Base-by-base conservation (phyloP, 2,888 invertebrate species). In the Disparrhopalites patrizii region DNA sequence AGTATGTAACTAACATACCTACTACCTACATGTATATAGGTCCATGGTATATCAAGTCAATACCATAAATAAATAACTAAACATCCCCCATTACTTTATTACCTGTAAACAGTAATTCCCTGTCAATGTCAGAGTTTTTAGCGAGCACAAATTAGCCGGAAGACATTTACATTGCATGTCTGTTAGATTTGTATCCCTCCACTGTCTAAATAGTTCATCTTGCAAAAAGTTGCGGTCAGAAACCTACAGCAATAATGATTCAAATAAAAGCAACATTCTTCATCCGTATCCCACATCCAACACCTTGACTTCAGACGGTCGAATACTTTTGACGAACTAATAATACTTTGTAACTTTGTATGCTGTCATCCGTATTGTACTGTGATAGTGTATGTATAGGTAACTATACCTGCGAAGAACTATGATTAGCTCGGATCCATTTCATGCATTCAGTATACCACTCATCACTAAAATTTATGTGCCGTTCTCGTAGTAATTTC, bases 141-240 rank as follows among this genome's bases (percentile, higher is more conserved):
- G 79, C 15, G 77, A 76, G 1, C 78, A 78, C 27, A 88, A 77
- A 76, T 84, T 82, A 2, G 76, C 77, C 0, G 88, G 88, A 47
- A 89, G 77, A 55, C 82, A 84, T 0, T 85, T 83, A 0, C 83
- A 82, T 69, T 85, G 84, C 54, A 87, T 83, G 18, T 86, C 85
- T 62, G 84, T 81, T 55, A 88, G 78, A 77, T 88, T 86, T 72
- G 85, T 82, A 3, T 86, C 77, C 52, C 85, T 77, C 88, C 87
- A 88, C 76, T 88, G 88, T 65, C 85, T 82, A 72, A 82, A 84
- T 0, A 85, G 86, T 76, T 83, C 83, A 60, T 78, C 78, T 73
- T 84, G 63, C 18, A 67, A 33, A 13, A 40, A 40, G n/a, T n/a
- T n/a, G n/a, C n/a, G n/a, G n/a, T n/a, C n/a, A n/a, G 36, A 33